These are phyloP conservation scores for Pollenia labialis DNA, from an alignment of 2,888 invertebrate genomes.

Conservation along the genomic window DNA sequence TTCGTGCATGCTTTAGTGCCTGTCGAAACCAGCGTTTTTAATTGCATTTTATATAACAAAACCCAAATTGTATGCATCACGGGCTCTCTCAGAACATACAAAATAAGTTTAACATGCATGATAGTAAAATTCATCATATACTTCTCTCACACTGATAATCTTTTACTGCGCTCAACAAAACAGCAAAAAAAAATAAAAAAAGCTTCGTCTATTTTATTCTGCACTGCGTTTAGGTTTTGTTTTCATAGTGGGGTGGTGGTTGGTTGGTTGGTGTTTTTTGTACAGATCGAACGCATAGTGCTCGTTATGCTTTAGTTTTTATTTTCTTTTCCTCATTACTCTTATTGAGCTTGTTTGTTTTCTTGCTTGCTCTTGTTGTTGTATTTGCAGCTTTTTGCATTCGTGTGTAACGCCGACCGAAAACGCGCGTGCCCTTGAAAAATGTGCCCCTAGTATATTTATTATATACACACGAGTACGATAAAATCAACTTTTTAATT, in stretches of 20 bases:
- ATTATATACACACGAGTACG: constrained; percentile 36
- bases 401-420: constrained; percentile 49
- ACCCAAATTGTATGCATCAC: constrained; percentile 17
- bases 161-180: not conserved
- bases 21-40: too few species aligned
- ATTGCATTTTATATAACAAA: not conserved
- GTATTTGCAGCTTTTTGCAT: constrained; percentile 26
- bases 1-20: too few species aligned
- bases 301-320: constrained; percentile 29
- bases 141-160: not conserved
- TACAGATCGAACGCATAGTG: constrained; percentile 67
- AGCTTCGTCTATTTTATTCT: constrained; percentile 44
- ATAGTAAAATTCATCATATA: not conserved
- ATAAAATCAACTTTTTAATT: constrained; percentile 22
- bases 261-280: not conserved
- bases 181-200: constrained; percentile 16
- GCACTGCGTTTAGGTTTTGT: constrained; percentile 39
- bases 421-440: constrained; percentile 72
- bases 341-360: constrained; percentile 2
- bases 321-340: not conserved
- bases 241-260: constrained; percentile 32
- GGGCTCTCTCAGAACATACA: not conserved
- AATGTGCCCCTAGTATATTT: constrained; percentile 65
- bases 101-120: not conserved
- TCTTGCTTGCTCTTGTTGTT: not conserved